phyloP scores from a whole-genome alignment of 2,113 vertebrate species.

The Takifugu flavidus region DNA sequence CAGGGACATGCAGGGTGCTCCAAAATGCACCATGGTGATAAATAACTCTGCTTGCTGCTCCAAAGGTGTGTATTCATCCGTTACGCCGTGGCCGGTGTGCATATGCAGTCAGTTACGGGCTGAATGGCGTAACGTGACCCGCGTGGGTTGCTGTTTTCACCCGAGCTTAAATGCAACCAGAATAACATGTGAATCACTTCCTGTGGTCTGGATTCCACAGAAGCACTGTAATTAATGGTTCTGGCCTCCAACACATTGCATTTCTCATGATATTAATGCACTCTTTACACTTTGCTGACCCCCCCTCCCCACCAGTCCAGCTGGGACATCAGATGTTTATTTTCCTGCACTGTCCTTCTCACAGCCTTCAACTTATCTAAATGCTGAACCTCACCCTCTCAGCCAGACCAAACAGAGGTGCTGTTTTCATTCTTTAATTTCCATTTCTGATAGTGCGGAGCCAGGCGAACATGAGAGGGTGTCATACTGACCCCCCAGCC shows the following conservation, averaged over 20 bases:
- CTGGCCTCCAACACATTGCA: conserved; percentile 30
- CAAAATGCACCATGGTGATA: conserved; percentile 40
- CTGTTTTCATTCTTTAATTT: conserved; percentile 63
- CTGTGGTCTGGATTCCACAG: conserved; percentile 22
- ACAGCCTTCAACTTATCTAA: conserved; percentile 23
- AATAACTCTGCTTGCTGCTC: conserved; percentile 41
- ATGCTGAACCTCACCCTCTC: conserved; percentile 38
- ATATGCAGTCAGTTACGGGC: not conserved
- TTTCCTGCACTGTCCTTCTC: conserved; percentile 49
- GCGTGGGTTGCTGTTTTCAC: not conserved
- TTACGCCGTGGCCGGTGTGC: no score
- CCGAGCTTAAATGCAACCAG: conserved; percentile 9
- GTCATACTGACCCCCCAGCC: conserved; percentile 50
- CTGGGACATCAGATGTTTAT: conserved; percentile 46
- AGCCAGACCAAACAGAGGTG: conserved; percentile 61
- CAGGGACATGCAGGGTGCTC: conserved; percentile 29
- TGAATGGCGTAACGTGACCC: not conserved
- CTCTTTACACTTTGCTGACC: conserved; percentile 17
- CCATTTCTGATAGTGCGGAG: conserved; percentile 49
- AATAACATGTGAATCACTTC: conserved; percentile 40
- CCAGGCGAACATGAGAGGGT: conserved; percentile 48
- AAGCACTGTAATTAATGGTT: conserved; percentile 13
- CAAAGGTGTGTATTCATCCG: conserved; percentile 8
- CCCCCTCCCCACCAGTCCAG: not conserved
- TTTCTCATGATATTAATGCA: conserved; percentile 49